These are phyloP conservation scores for Anthoscopus minutus DNA, from an alignment of 2,113 vertebrate species.

Conservation along the genomic window DNA sequence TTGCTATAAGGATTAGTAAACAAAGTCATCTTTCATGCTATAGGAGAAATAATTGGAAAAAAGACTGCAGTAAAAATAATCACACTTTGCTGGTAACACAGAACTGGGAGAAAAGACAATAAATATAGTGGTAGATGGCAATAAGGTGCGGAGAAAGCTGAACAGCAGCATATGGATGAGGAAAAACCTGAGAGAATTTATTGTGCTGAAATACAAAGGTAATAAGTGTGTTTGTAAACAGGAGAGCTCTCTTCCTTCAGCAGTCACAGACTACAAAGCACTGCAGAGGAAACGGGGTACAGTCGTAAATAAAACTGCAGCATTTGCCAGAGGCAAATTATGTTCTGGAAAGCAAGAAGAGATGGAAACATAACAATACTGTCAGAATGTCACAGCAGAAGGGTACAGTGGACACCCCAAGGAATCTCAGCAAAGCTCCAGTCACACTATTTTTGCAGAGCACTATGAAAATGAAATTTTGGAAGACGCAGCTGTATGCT, in stretches of 20 bases:
- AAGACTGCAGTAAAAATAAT: constrained; percentile 3
- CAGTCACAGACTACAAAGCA: constrained; percentile 20
- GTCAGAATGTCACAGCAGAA: constrained; percentile 6
- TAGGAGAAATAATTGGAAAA: not conserved
- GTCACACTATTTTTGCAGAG: constrained; percentile 2
- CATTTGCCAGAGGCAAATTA: constrained; percentile 23
- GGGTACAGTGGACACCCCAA: constrained; percentile 7
- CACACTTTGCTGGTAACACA: not conserved
- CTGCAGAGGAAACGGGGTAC: not conserved
- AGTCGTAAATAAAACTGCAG: constrained; percentile 39
- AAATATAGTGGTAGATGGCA: constrained; percentile 3
- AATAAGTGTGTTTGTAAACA: constrained; percentile 46
- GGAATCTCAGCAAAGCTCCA: constrained; percentile 1
- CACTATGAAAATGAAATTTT: not conserved
- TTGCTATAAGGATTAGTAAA: constrained; percentile 24
- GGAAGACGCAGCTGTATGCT: not conserved
- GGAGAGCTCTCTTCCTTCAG: constrained; percentile 1
- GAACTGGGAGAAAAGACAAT: not conserved
- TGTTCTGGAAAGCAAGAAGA: not conserved
- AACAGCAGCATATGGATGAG: not conserved
- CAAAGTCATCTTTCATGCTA: not conserved
- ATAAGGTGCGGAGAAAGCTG: not conserved
- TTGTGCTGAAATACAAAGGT: constrained; percentile 10
- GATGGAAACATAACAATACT: not conserved
- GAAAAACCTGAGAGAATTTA: not conserved